Evolutionary conservation across 2,797 vertebrate genomes (phyloP).

Genomic region (Anabacerthia variegaticeps): DNA sequence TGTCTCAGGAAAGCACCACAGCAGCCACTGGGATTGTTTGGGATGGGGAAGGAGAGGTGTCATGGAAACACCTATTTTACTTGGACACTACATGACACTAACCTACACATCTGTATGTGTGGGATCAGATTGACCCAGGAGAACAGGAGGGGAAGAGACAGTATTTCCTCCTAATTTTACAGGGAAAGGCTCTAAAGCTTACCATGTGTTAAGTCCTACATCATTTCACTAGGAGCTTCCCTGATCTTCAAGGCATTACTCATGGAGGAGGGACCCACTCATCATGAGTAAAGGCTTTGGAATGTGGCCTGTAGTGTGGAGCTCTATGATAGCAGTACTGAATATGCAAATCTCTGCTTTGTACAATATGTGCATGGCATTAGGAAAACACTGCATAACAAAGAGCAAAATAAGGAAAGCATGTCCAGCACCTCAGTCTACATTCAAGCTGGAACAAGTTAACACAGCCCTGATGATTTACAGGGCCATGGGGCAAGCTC

Average conservation of each 20-base stretch:
- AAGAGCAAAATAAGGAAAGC: background rate
- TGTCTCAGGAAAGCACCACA: background rate
- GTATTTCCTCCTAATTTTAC: background rate
- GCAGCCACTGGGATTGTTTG: background rate
- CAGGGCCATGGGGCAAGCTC: background rate
- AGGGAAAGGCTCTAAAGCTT: background rate
- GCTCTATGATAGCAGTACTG: background rate
- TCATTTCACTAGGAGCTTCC: slow-evolving; percentile 5
- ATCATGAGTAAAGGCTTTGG: slow-evolving; percentile 24
- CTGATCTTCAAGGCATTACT: background rate
- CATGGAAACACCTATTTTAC: background rate
- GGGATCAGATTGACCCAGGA: background rate
- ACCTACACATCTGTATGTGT: background rate
- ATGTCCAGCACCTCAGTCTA: background rate
- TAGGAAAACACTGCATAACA: slow-evolving; percentile 4
- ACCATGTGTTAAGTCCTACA: background rate
- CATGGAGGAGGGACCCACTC: background rate
- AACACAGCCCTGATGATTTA: background rate
- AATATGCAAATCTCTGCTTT: slow-evolving; percentile 9
- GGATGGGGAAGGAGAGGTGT: background rate
- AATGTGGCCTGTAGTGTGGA: slow-evolving; percentile 4
- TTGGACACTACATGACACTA: background rate
- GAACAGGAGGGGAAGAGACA: background rate
- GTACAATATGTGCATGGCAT: background rate
- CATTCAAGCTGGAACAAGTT: background rate